Evolutionary conservation across 1,140 invertebrate genomes (phyloP), one percentile per base, ranked within the genome.

Genomic region (Batillaria attramentaria): DNA sequence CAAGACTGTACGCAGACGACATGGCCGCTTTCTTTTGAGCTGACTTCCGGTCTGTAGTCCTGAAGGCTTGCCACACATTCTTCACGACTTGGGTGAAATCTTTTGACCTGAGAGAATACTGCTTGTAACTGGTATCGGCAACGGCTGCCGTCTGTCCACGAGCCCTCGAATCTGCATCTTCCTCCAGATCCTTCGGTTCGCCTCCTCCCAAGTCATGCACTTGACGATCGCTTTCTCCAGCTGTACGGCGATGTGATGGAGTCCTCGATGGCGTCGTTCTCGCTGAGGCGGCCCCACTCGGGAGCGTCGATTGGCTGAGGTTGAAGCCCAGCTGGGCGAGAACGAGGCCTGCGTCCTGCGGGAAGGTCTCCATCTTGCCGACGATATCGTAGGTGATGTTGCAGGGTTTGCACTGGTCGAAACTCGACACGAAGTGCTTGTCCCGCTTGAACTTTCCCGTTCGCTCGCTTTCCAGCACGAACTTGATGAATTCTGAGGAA

Each of bases 131-230:
- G 60, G 42, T 65, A 81, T 83, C 2, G 87, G 85, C 76, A 84
- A 84, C n/a, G 62, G 66, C 16, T 83, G 70, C 31, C 85, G 31
- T 54, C 83, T 84, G 43, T 83, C 83, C 4, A 89, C 46, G 31
- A 89, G 83, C 24, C 87, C 87, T 28, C 86, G 77, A n/a, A 87
- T 89, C 70, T 87, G 86, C 70, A 89, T 60, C 28, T 89, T 87
- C 18, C 83, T 66, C 84, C 84, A 89, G 16, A 84, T 81, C 24
- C 87, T 57, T 37, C 79, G 81, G 8, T 84, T 74, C 2, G 85
- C 87, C 20, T 84, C 83, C 8, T 81, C 37, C 62, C 86, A 84
- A 10, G 84, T 50, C 86, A 87, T 87, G 73, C 87, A 89, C 31
- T 83, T 81, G 24, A 73, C 60, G 37, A 89, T 83, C 31, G 76